These are phyloP conservation scores for Acromyrmex heyeri DNA, from an alignment of 1,140 invertebrate genomes.

Conservation along the genomic window DNA sequence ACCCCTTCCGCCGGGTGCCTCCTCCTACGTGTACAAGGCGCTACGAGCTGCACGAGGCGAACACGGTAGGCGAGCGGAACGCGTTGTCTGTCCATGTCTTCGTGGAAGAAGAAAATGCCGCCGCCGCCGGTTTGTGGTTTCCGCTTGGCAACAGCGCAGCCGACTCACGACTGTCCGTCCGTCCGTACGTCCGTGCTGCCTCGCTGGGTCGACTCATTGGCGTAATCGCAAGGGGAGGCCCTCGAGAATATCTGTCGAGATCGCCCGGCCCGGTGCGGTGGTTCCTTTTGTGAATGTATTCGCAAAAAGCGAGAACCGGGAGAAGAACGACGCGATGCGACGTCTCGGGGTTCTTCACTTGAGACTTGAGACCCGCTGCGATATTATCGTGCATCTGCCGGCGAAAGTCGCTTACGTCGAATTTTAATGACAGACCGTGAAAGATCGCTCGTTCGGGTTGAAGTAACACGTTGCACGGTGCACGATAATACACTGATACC, in stretches of 20 bases:
- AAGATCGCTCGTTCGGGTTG: not conserved
- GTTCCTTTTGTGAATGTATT: constrained; percentile 53
- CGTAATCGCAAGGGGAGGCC: constrained; percentile 67
- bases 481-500: not conserved
- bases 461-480: not conserved
- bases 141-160: constrained; percentile 80
- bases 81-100: constrained; percentile 59
- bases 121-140: constrained; percentile 74
- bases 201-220: constrained; percentile 72
- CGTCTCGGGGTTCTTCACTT: not conserved
- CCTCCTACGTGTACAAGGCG: constrained; percentile 10
- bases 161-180: constrained; percentile 59
- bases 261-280: not conserved
- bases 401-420: constrained; percentile 52
- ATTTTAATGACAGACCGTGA: constrained; percentile 16
- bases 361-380: constrained; percentile 26
- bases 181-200: constrained; percentile 71
- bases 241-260: not conserved
- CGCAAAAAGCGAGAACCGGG: constrained; percentile 39
- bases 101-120: constrained; percentile 75
- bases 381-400: constrained; percentile 51
- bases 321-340: constrained; percentile 11
- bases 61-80: constrained; percentile 54
- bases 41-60: not conserved
- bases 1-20: constrained; percentile 13